Conservation (phyloP, 2,797 vertebrate genomes). For the Sparus aurata region DNA sequence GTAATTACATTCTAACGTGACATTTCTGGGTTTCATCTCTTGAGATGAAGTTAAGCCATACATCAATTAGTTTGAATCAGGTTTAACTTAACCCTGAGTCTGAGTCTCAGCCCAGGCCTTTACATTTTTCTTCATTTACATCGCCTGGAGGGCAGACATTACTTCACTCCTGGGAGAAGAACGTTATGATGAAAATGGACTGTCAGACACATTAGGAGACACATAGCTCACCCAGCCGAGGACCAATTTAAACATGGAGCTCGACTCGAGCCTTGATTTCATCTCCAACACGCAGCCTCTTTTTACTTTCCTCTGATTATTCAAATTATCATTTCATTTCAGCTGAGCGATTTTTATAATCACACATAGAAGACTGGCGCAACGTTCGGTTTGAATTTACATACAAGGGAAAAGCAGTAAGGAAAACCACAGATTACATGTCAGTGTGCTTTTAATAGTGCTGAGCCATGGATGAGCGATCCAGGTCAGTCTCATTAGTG, state of each 20-base stretch:
- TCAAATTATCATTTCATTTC: slow-evolving; percentile 45
- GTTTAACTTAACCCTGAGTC: slow-evolving; percentile 66
- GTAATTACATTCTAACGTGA: slow-evolving; percentile 70
- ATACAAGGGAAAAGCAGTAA: background rate
- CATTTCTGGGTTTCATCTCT: slow-evolving; percentile 72
- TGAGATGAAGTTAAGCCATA: slow-evolving; percentile 64
- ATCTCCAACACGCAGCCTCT: slow-evolving; percentile 24
- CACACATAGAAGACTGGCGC: background rate
- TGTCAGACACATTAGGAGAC: slow-evolving; percentile 67
- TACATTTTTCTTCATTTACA: slow-evolving; percentile 76
- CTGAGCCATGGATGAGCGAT: slow-evolving; percentile 20
- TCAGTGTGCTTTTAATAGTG: background rate
- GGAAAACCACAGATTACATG: slow-evolving; percentile 3
- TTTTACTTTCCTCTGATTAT: slow-evolving; percentile 36
- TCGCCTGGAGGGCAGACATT: slow-evolving; percentile 69
- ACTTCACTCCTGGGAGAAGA: slow-evolving; percentile 70
- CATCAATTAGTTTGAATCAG: slow-evolving; percentile 77
- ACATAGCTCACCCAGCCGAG: slow-evolving; percentile 53
- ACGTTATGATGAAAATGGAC: slow-evolving; percentile 75
- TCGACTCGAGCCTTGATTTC: slow-evolving; percentile 44
- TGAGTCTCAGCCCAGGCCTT: slow-evolving; percentile 43
- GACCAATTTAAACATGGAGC: slow-evolving; percentile 53
- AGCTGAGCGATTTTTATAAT: slow-evolving; percentile 20
- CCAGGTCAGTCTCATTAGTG: slow-evolving; percentile 32
- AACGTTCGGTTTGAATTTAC: slow-evolving; percentile 3